phyloP scores from a whole-genome alignment of 2,888 invertebrate genomes.

The Netelia fuscicornis region DNA sequence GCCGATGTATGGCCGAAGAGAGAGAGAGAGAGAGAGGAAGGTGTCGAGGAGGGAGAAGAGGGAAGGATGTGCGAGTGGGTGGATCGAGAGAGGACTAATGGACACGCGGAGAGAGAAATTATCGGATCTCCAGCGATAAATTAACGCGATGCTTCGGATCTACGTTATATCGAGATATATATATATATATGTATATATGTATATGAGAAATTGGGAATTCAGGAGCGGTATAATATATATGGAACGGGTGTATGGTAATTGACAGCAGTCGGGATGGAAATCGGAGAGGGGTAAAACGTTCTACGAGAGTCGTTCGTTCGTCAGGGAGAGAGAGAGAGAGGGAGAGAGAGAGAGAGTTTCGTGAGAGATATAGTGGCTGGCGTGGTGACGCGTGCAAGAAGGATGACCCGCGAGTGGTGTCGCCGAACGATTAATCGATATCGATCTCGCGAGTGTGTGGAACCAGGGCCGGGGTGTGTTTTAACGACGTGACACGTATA shows the following conservation, averaged over 20 bases:
- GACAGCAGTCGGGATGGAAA: conserved; percentile 59
- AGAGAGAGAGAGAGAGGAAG: conserved; percentile 18
- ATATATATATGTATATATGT: conserved; percentile 9
- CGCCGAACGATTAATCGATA: conserved; percentile 61
- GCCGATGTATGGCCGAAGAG: background rate
- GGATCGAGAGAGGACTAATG: conserved; percentile 60
- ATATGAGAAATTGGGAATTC: conserved; percentile 51
- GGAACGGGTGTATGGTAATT: conserved; percentile 62
- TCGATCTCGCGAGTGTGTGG: conserved; percentile 31
- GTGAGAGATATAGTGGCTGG: conserved; percentile 45
- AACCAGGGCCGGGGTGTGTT: background rate
- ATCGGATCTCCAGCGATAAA: conserved; percentile 60
- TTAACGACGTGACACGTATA: conserved; percentile 29
- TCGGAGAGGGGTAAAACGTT: conserved; percentile 45
- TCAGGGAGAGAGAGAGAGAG: too few species aligned
- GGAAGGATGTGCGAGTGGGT: conserved; percentile 14
- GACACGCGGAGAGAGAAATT: conserved; percentile 65
- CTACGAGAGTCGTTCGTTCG: conserved; percentile 3
- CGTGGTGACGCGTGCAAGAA: conserved; percentile 62
- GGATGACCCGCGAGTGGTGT: conserved; percentile 50
- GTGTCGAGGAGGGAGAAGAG: conserved; percentile 2
- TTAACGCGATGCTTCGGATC: conserved; percentile 43
- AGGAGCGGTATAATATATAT: conserved; percentile 42
- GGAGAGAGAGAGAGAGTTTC: background rate
- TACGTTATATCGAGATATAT: conserved; percentile 10